Evolutionary conservation across 2,797 vertebrate genomes (phyloP), one percentile per base, ranked within the genome.

Genomic region (Micrastur ruficollis): DNA sequence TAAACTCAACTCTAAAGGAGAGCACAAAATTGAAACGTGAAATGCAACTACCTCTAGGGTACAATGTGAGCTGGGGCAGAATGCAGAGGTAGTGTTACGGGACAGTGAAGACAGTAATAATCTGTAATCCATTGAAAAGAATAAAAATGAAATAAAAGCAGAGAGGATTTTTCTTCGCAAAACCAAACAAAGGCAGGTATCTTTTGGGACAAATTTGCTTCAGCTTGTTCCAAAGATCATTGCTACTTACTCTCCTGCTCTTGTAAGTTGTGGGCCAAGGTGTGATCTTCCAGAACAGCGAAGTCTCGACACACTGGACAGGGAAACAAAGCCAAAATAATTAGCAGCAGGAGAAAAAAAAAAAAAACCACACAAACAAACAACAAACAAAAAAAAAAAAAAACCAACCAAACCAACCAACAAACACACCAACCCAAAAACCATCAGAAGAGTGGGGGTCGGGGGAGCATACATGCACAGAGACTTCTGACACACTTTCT

Each of bases 171-270:
- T 86, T 84, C 59, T 87, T 44, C 68, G 42, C 47, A 92, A 89
- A 95, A 63, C 22, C 20, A 78, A 93, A 81, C 23, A 81, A 89
- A 93, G 40, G 4, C n/a, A 86, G 14, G 0, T 56, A 63, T n/a
- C 68, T 83, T 14, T 5, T 59, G 34, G 55, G 61, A 85, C 32
- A 88, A 67, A 49, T 15, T n/a, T 63, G 53, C 22, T 71, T 86
- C 52, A 46, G 13, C 72, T 91, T 83, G 26, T 63, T 86, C 27
- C 66, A 50, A 80, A 92, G 26, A 72, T 50, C 19, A 59, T 44
- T 81, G 26, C 32, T 93, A 99, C 99, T 99, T 98, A 99, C 99
- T 99, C 95, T 99, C 99, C 97, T 99, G 99, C 88, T 99, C 99
- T 97, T 99, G 99, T 75, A 99, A 98, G 95, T 98, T 99, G 97